Percentiles rank a stretch among this genome's conserved stretches.
Conservation (phyloP, 2,113 vertebrate species). For the Calcarius ornatus region DNA sequence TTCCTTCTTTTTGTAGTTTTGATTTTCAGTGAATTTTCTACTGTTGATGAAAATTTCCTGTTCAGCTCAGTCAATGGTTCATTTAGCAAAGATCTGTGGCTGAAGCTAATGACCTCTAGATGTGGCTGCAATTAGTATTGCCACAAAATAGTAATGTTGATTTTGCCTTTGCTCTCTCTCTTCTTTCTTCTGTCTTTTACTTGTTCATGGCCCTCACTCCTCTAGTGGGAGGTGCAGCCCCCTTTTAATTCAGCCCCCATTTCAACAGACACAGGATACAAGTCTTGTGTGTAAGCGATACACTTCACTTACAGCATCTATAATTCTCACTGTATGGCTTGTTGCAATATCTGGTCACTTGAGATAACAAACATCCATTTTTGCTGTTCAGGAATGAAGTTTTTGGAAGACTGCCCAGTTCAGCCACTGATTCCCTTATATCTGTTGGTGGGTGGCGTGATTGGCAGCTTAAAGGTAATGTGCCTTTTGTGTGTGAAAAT, state of each 20-base stretch:
- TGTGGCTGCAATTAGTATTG: neutral
- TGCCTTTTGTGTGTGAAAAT: slow-evolving; percentile 12
- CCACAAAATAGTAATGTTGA: neutral
- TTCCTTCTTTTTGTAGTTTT: neutral
- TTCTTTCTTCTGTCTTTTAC: neutral
- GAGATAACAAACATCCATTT: slow-evolving; percentile 22
- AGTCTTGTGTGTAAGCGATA: neutral
- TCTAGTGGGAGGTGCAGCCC: neutral
- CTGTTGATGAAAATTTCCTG: neutral
- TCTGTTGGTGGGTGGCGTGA: slow-evolving; percentile 68
- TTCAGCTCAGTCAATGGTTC: neutral
- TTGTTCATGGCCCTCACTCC: neutral
- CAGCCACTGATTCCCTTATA: slow-evolving; percentile 75
- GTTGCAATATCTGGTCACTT: neutral
- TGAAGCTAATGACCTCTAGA: neutral
- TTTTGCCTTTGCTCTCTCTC: neutral
- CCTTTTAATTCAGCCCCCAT: neutral
- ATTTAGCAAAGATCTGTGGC: neutral
- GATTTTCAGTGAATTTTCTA: neutral
- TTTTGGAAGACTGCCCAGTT: slow-evolving; percentile 70
- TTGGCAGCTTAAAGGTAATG: slow-evolving; percentile 74
- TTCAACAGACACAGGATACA: neutral
- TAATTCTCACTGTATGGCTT: neutral
- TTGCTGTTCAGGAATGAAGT: slow-evolving; percentile 68
- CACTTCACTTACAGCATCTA: neutral